Evolutionary conservation across 2,888 invertebrate genomes (phyloP).

Genomic region (Drosophila anomalipes): DNA sequence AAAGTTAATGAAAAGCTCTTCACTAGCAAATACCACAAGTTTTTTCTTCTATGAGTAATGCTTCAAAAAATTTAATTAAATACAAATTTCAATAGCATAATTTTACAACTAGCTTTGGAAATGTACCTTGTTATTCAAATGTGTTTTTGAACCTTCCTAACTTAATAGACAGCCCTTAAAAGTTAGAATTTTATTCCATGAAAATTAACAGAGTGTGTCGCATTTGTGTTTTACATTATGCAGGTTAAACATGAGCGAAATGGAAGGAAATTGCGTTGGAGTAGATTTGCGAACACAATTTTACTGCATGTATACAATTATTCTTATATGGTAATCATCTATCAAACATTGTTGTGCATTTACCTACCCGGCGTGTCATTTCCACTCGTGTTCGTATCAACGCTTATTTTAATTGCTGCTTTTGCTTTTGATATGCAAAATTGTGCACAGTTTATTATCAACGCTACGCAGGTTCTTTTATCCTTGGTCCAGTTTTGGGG

Average conservation of each 20-base stretch:
- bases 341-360: slow-evolving; percentile 57
- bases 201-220: slow-evolving; percentile 73
- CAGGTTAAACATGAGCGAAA: slow-evolving; percentile 47
- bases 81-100: not conserved
- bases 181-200: slow-evolving; percentile 63
- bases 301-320: slow-evolving; percentile 6
- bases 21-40: not conserved
- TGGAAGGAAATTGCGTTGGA: slow-evolving; percentile 10
- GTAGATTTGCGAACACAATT: slow-evolving; percentile 19
- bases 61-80: not conserved
- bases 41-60: not conserved
- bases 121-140: not conserved
- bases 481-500: slow-evolving; percentile 45
- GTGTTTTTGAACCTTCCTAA: not conserved
- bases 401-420: slow-evolving; percentile 73
- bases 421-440: slow-evolving; percentile 74
- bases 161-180: slow-evolving; percentile 19
- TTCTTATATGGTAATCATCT: slow-evolving; percentile 57
- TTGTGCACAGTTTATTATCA: slow-evolving; percentile 73
- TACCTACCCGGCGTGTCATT: slow-evolving; percentile 19
- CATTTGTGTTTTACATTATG: slow-evolving; percentile 59
- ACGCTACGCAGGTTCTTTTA: slow-evolving; percentile 52
- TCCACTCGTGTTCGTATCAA: slow-evolving; percentile 37
- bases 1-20: slow-evolving; percentile 15
- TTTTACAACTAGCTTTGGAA: not conserved